A percentile compares a stretch with the other conserved stretches of the same genome.
These are phyloP conservation scores for Pangasius djambal DNA, from an alignment of 2,797 vertebrate species.

Conservation along the genomic window DNA sequence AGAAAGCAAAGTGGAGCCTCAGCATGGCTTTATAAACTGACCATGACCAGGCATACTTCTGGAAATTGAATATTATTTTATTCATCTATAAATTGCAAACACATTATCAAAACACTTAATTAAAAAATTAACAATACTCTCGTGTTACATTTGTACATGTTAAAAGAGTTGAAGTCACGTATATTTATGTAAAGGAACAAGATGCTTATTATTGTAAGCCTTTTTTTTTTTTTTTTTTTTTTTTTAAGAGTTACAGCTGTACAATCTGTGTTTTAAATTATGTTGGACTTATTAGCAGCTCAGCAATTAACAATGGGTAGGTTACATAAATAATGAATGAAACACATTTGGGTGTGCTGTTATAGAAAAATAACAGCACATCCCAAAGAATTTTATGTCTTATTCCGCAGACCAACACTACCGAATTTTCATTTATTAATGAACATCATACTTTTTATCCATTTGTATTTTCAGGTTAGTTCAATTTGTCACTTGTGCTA, in stretches of 20 bases:
- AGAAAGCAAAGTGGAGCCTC: background rate
- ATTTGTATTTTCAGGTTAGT: background rate
- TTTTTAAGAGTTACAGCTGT: too few relatives aligned
- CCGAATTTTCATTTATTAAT: background rate
- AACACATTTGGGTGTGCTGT: background rate
- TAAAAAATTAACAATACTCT: background rate
- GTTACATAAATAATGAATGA: background rate
- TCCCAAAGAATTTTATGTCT: background rate
- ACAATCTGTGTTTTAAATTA: background rate
- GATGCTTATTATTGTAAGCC: background rate
- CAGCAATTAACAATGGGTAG: background rate
- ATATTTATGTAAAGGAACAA: background rate
- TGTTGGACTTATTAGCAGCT: background rate
- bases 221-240: too few relatives aligned
- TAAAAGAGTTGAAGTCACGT: background rate
- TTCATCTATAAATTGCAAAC: background rate
- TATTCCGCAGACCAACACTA: background rate
- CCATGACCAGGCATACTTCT: background rate
- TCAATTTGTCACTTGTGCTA: background rate
- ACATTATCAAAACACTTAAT: background rate
- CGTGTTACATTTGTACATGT: slow-evolving; percentile 8
- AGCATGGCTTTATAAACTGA: background rate
- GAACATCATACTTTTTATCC: background rate
- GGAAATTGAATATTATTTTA: background rate
- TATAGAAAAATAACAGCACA: background rate